These are phyloP conservation scores for Nannospalax galili DNA, from an alignment of 2,113 vertebrate species.

Conservation along the genomic window DNA sequence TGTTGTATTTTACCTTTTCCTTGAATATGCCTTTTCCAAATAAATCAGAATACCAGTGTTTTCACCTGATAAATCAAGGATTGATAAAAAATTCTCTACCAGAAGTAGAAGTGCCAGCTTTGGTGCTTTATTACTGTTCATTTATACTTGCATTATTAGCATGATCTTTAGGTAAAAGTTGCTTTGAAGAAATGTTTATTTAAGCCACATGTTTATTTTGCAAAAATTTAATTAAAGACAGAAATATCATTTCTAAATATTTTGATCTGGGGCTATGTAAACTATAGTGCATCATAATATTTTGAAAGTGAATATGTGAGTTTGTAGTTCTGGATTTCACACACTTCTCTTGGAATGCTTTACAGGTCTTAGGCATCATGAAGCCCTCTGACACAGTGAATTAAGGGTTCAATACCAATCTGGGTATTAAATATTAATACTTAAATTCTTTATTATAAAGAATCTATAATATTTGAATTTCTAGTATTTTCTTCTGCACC, in stretches of 20 bases:
- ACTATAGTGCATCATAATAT: not conserved
- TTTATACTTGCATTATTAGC: not conserved
- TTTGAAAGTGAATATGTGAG: conserved; percentile 45
- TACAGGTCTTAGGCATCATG: not conserved
- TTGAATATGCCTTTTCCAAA: conserved; percentile 22
- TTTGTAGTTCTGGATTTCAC: conserved; percentile 20
- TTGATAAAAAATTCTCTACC: conserved; percentile 12
- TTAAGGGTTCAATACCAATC: not conserved
- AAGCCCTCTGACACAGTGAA: not conserved
- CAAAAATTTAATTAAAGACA: conserved; percentile 30
- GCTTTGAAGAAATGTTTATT: conserved; percentile 45
- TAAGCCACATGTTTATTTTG: conserved; percentile 25
- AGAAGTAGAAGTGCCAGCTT: not conserved
- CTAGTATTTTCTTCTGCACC: not conserved
- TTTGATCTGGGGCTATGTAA: not conserved
- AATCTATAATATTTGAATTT: conserved; percentile 17
- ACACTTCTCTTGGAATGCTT: not conserved
- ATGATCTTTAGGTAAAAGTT: conserved; percentile 37
- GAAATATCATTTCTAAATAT: conserved; percentile 5
- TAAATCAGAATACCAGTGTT: not conserved
- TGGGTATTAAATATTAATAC: not conserved
- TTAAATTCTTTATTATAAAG: not conserved
- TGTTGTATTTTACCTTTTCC: not conserved
- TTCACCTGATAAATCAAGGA: conserved; percentile 23
- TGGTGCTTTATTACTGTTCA: conserved; percentile 7